Base-by-base conservation (phyloP, 2,797 vertebrate genomes). In the Bradypodion ventrale region DNA sequence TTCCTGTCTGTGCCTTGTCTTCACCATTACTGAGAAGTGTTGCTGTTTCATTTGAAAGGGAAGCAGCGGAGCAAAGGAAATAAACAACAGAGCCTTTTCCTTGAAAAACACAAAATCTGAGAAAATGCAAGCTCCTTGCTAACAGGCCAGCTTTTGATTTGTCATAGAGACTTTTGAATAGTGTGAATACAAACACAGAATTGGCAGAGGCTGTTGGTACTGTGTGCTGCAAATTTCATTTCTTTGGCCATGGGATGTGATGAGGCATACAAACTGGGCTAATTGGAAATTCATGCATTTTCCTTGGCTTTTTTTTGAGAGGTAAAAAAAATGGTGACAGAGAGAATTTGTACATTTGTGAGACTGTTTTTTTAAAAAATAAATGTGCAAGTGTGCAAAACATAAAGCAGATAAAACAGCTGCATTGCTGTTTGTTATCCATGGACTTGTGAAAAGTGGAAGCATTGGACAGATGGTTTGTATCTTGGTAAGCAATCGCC, bases 181-280 rank as follows among this genome's bases (percentile, higher is more conserved):
- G 69, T 46, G 59, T 37, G 56, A 46, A 69, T 46, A 52, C 37
- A 56, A 46, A 73, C 78, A 29, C 21, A 37, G 25, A 68, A 78
- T 10, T 59, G 63, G 56, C 68, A 78, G 46, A 74, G 13, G 74
- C 52, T 2, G 63, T 66, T 21, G 35, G 83, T n/a, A 87, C 5
- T 60, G 78, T 84, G n/a, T 37, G 77, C 79, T 16, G 76, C 78
- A 85, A 32, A 84, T 87, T 65, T 74, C 23, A 89, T 66, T 83
- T 7, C 27, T 63, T 63, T n/a, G 62, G 62, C 29, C 62, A 63
- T 63, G 3, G 8, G 29, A 63, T 49, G 46, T 49, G 46, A 49
- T 10, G 46, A 49, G 46, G 46, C 46, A 49, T 49, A 49, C 49
- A 49, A 49, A 49, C 49, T 13, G 9, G 9, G 46, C 46, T 3